phyloP scores from a whole-genome alignment of 2,888 invertebrate genomes.

The Geotrupes spiniger region DNA sequence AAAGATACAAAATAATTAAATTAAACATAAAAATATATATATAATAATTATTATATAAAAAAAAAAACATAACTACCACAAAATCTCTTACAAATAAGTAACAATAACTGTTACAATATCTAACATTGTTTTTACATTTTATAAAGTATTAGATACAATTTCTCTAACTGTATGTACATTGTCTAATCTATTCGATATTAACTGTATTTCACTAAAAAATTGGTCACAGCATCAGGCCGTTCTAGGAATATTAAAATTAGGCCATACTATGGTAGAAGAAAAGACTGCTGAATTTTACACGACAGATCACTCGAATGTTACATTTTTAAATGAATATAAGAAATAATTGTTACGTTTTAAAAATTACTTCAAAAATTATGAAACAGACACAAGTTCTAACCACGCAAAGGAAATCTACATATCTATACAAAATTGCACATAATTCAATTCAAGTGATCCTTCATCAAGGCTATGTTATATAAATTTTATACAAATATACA shows the following conservation, averaged over 20 bases:
- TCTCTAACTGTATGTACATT: slow-evolving; percentile 12
- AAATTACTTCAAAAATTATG: no score
- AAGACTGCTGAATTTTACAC: no score
- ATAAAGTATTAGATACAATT: slow-evolving; percentile 18
- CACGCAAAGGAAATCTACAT: neutral
- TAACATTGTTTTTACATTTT: slow-evolving; percentile 18
- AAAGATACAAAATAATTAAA: slow-evolving; percentile 15
- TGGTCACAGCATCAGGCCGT: slow-evolving; percentile 24
- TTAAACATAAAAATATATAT: slow-evolving; percentile 14
- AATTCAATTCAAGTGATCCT: neutral
- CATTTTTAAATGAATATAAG: no score
- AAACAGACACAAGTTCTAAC: no score
- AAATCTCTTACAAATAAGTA: slow-evolving; percentile 11
- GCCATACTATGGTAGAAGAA: slow-evolving; percentile 13
- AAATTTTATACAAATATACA: no score
- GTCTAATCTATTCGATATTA: slow-evolving; percentile 4
- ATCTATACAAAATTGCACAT: slow-evolving; percentile 6
- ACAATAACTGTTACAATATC: slow-evolving; percentile 15
- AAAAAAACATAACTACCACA: slow-evolving; percentile 13
- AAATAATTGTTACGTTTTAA: no score
- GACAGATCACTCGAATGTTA: no score
- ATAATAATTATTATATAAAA: no score
- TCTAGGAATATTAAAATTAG: slow-evolving; percentile 10
- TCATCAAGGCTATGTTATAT: neutral
- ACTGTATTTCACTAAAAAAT: slow-evolving; percentile 14